Percentiles rank a stretch among this genome's conserved stretches.
These are phyloP conservation scores for Leptoteleia sp. DNA, from an alignment of 1,140 invertebrate species.

Conservation along the genomic window DNA sequence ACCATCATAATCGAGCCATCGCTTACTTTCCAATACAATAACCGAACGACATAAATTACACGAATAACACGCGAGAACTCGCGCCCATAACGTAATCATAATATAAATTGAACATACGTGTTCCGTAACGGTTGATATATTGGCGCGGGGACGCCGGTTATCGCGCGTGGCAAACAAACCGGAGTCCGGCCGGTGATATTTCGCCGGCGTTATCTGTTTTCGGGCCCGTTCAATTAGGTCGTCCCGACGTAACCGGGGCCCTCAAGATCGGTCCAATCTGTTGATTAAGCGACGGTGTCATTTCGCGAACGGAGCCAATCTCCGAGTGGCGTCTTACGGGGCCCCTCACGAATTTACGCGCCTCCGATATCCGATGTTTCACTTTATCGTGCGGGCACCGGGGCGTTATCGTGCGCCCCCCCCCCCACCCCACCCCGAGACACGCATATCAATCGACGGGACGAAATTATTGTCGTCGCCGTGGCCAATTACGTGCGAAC, in stretches of 20 bases:
- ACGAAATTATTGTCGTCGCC: constrained; percentile 60
- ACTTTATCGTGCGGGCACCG: constrained; percentile 52
- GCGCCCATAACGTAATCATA: constrained; percentile 21
- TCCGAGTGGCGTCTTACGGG: constrained; percentile 13
- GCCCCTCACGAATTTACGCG: constrained; percentile 41
- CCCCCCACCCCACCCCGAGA: constrained; percentile 18
- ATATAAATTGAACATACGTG: constrained; percentile 16
- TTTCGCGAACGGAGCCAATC: constrained; percentile 42
- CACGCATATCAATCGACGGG: constrained; percentile 51
- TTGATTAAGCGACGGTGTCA: constrained; percentile 54
- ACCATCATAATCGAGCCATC: not conserved
- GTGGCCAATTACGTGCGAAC: constrained; percentile 54
- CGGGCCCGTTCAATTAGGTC: constrained; percentile 50
- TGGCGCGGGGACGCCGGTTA: constrained; percentile 6
- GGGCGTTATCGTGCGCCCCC: constrained; percentile 40
- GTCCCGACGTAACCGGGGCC: constrained; percentile 45
- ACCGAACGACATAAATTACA: not conserved
- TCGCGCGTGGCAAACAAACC: constrained; percentile 30
- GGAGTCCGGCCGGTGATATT: constrained; percentile 24
- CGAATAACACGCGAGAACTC: not conserved
- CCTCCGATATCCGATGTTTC: constrained; percentile 52
- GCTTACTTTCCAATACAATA: too few species aligned
- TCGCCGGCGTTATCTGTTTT: constrained; percentile 43
- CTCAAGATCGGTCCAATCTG: constrained; percentile 53
- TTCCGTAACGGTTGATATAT: constrained; percentile 20